Evolutionary conservation across 53 echinoderm and acorn worm genomes (phyloP), one percentile per base, ranked within the genome.

Genomic region (Actinopyga echinites): DNA sequence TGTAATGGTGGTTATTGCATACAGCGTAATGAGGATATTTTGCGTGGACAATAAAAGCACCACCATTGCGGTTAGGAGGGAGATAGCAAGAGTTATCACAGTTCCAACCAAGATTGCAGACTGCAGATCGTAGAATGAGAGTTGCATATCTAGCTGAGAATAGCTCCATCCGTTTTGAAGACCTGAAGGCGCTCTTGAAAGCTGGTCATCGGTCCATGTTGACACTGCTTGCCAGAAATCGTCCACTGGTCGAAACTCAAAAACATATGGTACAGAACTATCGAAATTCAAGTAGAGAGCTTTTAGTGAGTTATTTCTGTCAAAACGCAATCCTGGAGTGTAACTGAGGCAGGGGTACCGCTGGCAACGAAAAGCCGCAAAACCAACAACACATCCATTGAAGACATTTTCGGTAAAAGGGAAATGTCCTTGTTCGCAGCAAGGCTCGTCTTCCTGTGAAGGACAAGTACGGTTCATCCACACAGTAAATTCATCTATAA

Each of bases 91-190:
- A 5, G 93, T 69, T 6, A 83, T 24, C 1, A 45, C 44, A 15
- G 90, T 83, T 5, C 88, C 85, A 4, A 26, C 37, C 1, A 88
- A 74, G 13, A 93, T 37, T 36, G 83, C 83, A 2, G 56, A 24
- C 56, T 85, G 83, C 19, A 88, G 55, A 34, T 82, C 84, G 15
- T 81, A 82, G 1, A 85, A 75, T 21, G 40, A 30, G 52, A 73
- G 73, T 30, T 90, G 85, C 4, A 35, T 15, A 5, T 45, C 42
- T 21, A 30, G 61, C 3, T 56, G 28, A 0, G 85, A 73, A 34
- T 69, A 77, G 69, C 82, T 68, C 93, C 93, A 92, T 12, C 93
- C 93, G 15, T 65, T 55, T 40, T 69, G 69, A 44, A 92, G 57
- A 17, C 80, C 80, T 1, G 10, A 20, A 20, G 93, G 89, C 1